These are phyloP conservation scores for Ganaspis sp. DNA, from an alignment of 1,140 invertebrate genomes.

Conservation along the genomic window DNA sequence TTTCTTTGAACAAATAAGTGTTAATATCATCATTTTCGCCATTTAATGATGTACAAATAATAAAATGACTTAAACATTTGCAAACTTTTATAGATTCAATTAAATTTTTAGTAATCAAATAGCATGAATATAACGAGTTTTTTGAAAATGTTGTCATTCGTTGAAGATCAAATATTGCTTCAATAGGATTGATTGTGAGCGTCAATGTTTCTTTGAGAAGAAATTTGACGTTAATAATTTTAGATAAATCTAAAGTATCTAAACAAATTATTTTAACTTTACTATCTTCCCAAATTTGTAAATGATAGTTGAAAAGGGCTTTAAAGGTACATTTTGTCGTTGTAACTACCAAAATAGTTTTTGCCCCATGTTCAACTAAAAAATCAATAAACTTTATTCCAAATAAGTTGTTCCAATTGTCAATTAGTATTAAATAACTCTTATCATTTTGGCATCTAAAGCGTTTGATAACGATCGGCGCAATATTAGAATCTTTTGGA, in stretches of 20 bases:
- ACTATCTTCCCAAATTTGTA: slow-evolving; percentile 44
- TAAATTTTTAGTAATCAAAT: slow-evolving; percentile 7
- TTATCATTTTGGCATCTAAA: slow-evolving; percentile 51
- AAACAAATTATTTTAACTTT: slow-evolving; percentile 35
- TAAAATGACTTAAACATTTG: slow-evolving; percentile 38
- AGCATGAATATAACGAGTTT: background rate
- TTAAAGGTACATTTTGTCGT: slow-evolving; percentile 77
- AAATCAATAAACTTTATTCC: slow-evolving; percentile 85
- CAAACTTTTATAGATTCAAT: slow-evolving; percentile 40
- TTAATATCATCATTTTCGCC: background rate
- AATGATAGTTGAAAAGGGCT: slow-evolving; percentile 76
- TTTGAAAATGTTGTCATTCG: background rate
- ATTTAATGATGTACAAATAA: slow-evolving; percentile 38
- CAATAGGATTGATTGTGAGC: slow-evolving; percentile 39
- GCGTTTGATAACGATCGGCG: slow-evolving; percentile 20
- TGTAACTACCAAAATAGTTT: slow-evolving; percentile 88
- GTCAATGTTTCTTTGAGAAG: slow-evolving; percentile 43
- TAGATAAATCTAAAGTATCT: slow-evolving; percentile 58
- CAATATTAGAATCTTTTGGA: slow-evolving; percentile 23
- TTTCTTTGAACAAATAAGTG: background rate
- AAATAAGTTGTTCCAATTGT: slow-evolving; percentile 90
- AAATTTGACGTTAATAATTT: slow-evolving; percentile 44
- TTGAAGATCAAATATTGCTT: slow-evolving; percentile 49
- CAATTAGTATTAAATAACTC: slow-evolving; percentile 77
- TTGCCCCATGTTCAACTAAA: slow-evolving; percentile 81